Conservation (phyloP, 2,888 invertebrate species). For the Caenorhabditis doughertyi region DNA sequence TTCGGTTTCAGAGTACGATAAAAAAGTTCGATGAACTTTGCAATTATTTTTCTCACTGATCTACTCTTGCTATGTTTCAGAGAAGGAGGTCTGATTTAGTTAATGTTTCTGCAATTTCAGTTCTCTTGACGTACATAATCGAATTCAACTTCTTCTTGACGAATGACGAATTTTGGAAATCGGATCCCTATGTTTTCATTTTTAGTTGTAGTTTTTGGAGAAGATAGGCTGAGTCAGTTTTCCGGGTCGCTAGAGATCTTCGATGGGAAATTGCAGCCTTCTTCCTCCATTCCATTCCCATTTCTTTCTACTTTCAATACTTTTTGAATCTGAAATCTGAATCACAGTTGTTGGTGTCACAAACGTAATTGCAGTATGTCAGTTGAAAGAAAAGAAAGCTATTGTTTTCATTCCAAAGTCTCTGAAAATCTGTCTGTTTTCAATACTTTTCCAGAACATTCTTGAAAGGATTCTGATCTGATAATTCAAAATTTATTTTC, state of each 20-base stretch:
- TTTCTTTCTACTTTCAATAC: not conserved
- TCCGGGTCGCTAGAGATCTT: conserved; percentile 40
- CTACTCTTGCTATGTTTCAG: too few species aligned
- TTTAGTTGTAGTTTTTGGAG: not conserved
- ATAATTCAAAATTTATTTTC: conserved; percentile 42
- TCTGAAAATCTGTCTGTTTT: not conserved
- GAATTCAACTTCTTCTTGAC: not conserved
- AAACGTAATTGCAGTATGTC: conserved; percentile 38
- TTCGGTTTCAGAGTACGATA: too few species aligned
- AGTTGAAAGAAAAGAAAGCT: conserved; percentile 1
- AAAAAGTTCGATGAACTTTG: too few species aligned
- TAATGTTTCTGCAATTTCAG: not conserved
- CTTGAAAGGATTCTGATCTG: conserved; percentile 34
- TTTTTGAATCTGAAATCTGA: conserved; percentile 30
- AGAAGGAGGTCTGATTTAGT: too few species aligned
- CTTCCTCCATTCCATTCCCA: not conserved
- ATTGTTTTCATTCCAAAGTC: conserved; percentile 25
- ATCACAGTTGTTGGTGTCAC: conserved; percentile 43
- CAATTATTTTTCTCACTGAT: too few species aligned
- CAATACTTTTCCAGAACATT: not conserved
- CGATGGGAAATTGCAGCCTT: conserved; percentile 36
- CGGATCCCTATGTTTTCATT: conserved; percentile 2
- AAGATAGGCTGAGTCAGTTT: conserved; percentile 22
- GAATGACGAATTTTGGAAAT: conserved; percentile 3
- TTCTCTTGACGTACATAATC: not conserved